phyloP scores from a whole-genome alignment of 2,113 vertebrate genomes.

The Potamarius usumacintae region DNA sequence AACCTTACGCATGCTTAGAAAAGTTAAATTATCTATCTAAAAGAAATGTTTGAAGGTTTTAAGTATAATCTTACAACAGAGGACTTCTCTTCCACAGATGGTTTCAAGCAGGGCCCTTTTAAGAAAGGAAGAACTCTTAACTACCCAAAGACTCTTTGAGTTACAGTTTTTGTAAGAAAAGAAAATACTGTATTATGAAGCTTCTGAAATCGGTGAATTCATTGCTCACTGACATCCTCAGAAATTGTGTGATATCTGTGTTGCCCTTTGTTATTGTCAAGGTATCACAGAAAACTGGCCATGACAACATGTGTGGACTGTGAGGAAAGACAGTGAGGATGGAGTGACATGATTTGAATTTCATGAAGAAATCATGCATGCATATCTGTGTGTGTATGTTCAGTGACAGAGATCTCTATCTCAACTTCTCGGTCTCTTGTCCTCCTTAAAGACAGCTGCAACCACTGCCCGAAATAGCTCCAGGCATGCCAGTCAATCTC shows the following conservation, averaged over 20 bases:
- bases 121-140: background rate
- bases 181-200: background rate
- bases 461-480: slow-evolving; percentile 40
- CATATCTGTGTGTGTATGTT: slow-evolving; percentile 24
- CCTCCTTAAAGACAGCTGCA: slow-evolving; percentile 50
- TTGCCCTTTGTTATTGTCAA: background rate
- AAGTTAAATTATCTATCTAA: background rate
- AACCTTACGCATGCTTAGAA: background rate
- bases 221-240: background rate
- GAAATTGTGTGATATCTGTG: background rate
- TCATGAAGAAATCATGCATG: slow-evolving; percentile 19
- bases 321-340: background rate
- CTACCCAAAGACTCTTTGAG: background rate
- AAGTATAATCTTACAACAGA: background rate
- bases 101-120: background rate
- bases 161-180: background rate
- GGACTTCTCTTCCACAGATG: background rate
- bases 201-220: background rate
- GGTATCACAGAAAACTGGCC: background rate
- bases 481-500: slow-evolving; percentile 39
- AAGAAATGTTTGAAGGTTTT: background rate
- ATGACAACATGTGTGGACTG: background rate
- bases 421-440: slow-evolving; percentile 36
- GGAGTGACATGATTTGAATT: slow-evolving; percentile 15
- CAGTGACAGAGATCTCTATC: slow-evolving; percentile 40